These are phyloP conservation scores for Pycnomerus fuliginosus DNA, from an alignment of 2,888 invertebrate genomes.

Conservation along the genomic window DNA sequence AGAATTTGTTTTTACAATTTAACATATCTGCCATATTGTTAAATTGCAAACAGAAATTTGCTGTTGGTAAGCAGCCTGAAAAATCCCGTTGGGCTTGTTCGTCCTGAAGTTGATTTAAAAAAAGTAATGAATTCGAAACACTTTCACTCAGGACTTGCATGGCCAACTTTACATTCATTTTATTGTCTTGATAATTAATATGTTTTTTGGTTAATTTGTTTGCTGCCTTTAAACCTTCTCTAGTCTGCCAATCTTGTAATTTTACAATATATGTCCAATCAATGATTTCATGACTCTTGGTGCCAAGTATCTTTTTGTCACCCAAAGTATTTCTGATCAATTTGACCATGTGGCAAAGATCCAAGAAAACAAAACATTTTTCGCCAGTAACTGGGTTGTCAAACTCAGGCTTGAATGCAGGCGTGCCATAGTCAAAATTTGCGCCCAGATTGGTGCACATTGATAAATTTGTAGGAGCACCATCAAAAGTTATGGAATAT, in stretches of 20 bases:
- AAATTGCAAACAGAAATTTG: background rate
- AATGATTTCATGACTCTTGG: background rate
- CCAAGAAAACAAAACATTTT: constrained; percentile 16
- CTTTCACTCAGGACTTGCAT: constrained; percentile 14
- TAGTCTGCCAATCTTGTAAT: background rate
- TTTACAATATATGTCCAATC: background rate
- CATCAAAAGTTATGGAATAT: constrained; percentile 14
- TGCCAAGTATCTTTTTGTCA: constrained; percentile 4
- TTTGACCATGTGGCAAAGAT: constrained; percentile 15
- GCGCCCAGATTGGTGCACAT: constrained; percentile 21
- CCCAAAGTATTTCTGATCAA: constrained; percentile 12
- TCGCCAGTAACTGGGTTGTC: constrained; percentile 10
- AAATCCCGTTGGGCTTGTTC: background rate
- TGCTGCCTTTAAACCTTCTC: constrained; percentile 8
- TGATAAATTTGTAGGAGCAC: constrained; percentile 3
- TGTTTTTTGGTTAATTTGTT: constrained; percentile 7
- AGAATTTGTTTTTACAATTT: background rate
- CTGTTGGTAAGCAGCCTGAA: background rate
- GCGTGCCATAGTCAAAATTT: constrained; percentile 7
- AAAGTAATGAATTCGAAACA: background rate
- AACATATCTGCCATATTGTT: background rate
- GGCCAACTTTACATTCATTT: constrained; percentile 16
- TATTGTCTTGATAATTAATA: constrained; percentile 6
- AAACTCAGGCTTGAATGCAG: background rate
- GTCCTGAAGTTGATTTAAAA: background rate